Evolutionary conservation across 2,888 invertebrate species (phyloP).

Genomic region (Drymonia ruficornis): DNA sequence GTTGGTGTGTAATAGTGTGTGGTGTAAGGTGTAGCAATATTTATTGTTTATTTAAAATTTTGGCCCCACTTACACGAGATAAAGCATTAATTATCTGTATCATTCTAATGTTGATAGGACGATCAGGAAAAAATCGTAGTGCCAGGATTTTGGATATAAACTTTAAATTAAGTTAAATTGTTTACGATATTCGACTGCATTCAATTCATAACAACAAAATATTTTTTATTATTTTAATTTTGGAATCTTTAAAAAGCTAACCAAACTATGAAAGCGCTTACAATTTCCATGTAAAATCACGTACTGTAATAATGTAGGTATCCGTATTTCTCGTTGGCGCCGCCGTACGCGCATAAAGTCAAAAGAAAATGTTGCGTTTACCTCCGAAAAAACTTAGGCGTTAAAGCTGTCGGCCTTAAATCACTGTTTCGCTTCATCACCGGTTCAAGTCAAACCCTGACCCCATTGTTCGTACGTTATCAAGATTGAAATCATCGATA

Average conservation of each 20-base stretch:
- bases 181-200: no score
- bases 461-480: slow-evolving; percentile 70
- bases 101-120: no score
- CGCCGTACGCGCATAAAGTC: not conserved
- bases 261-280: not conserved
- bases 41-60: no score
- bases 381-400: slow-evolving; percentile 24
- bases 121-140: no score
- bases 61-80: no score
- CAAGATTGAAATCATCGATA: slow-evolving; percentile 80
- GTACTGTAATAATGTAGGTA: slow-evolving; percentile 1
- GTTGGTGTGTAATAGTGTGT: no score
- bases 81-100: no score
- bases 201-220: no score
- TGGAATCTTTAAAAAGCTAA: not conserved
- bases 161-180: no score
- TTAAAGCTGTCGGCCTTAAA: slow-evolving; percentile 27
- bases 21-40: no score
- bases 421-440: slow-evolving; percentile 45
- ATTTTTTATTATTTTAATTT: not conserved
- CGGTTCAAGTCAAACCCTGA: slow-evolving; percentile 72
- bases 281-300: not conserved
- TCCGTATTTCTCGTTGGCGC: not conserved
- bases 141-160: no score
- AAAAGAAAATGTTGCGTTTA: slow-evolving; percentile 16